Percentiles rank a stretch among this genome's conserved stretches.
Evolutionary conservation across 2,797 vertebrate species (phyloP).

Genomic region (Mustela erminea): DNA sequence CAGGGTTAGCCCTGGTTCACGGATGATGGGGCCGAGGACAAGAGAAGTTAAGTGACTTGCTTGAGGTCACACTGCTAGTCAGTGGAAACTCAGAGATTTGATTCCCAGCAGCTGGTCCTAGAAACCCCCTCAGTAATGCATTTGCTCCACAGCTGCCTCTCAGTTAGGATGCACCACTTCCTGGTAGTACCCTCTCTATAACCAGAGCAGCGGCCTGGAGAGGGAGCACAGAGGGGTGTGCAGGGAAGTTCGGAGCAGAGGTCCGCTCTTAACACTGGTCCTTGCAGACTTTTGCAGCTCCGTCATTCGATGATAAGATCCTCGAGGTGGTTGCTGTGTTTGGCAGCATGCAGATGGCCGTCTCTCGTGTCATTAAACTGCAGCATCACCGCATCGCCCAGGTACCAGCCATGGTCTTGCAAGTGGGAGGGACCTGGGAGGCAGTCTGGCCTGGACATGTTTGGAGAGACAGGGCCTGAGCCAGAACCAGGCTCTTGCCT

Average conservation of each 20-base stretch:
- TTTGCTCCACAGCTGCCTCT: not conserved
- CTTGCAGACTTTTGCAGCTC: constrained; percentile 95
- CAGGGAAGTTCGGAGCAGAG: not conserved
- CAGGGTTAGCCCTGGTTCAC: fast-evolving
- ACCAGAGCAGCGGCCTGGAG: fast-evolving
- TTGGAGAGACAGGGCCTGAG: not conserved
- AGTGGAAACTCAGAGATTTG: not conserved
- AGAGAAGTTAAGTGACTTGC: not conserved
- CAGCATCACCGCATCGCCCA: constrained; percentile 99
- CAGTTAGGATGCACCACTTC: not conserved
- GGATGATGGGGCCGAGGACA: not conserved
- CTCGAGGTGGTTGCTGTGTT: constrained; percentile 98
- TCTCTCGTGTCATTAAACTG: constrained; percentile 96
- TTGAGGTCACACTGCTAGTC: not conserved
- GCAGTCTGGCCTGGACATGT: not conserved
- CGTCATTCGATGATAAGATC: constrained; percentile 98
- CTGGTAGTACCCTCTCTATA: not conserved
- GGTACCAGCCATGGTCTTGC: constrained; percentile 84
- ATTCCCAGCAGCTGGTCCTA: not conserved
- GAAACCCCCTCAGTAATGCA: too few species aligned
- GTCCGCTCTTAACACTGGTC: not conserved
- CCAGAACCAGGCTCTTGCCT: not conserved
- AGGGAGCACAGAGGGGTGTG: not conserved
- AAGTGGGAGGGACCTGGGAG: not conserved
- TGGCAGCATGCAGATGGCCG: constrained; percentile 99